Base-by-base conservation (phyloP, 2,797 vertebrate species). In the Borostomias antarcticus region DNA sequence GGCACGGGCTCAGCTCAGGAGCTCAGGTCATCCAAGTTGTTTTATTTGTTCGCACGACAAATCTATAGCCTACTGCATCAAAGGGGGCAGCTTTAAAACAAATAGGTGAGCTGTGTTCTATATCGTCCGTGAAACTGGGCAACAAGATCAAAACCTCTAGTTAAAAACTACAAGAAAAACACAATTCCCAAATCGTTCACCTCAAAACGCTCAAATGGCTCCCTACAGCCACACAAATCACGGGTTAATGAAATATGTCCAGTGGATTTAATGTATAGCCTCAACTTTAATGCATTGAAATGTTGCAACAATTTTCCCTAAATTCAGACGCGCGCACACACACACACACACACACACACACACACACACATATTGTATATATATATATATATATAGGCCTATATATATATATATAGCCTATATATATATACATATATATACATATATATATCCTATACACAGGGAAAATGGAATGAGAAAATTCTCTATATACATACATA, bases 201-300 rank as follows among this genome's bases (percentile, higher is more conserved):
- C 37, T 43, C 37, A 3, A 60, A 43, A 60, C 58, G 43, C 26
- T 26, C 15, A 54, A 37, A 60, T 25, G 43, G 25, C 15, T 60
- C 37, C 58, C 37, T 43, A 37, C 40, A 45, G 40, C 15, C 40
- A 45, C 40, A 45, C 40, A 45, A 45, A 17, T 17, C 40, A 45
- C 40, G 40, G 40, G 40, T 45, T 17, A 45, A 45, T 45, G 7
- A 45, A 45, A 45, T 17, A 45, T 45, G n/a, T n/a, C n/a, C 4
- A 10, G 40, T 45, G 40, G 13, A 45, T 13, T 45, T 45, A 17
- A 45, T 45, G n/a, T 17, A 45, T 45, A 45, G 40, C 5, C 40
- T n/a, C 17, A n/a, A 6, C 40, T n/a, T 15, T 45, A 17, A 45
- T 3, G 40, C 40, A 7, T 45, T 17, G 15, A 45, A 45, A 45